Evolutionary conservation across 2,888 invertebrate genomes (phyloP).

Genomic region (Cosmopolites sordidus): DNA sequence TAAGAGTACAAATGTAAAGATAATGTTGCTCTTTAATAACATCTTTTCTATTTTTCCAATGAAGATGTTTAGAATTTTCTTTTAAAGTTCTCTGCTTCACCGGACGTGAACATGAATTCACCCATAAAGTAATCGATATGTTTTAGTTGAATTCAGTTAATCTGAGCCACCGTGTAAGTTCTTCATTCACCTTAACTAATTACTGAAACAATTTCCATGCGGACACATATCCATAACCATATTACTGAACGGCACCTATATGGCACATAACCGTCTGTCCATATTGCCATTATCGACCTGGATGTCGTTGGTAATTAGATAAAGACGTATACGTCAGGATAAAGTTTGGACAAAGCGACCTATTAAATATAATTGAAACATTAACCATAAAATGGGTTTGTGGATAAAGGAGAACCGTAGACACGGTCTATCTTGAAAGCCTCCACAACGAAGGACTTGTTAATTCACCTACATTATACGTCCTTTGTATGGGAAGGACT

Average conservation of each 20-base stretch:
- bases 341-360: conserved; percentile 24
- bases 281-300: conserved; percentile 24
- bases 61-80: too few species aligned
- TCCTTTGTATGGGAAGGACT: conserved; percentile 26
- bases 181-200: conserved; percentile 16
- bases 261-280: conserved; percentile 16
- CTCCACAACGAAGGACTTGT: conserved; percentile 23
- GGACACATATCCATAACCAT: conserved; percentile 25
- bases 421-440: conserved; percentile 26
- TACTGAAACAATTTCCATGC: conserved; percentile 21
- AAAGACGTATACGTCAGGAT: conserved; percentile 23
- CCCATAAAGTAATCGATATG: too few species aligned
- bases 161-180: too few species aligned
- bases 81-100: too few species aligned
- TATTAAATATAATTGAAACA: conserved; percentile 35
- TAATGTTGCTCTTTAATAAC: too few species aligned
- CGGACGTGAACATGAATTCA: too few species aligned
- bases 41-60: too few species aligned
- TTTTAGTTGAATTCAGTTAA: too few species aligned
- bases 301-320: conserved; percentile 29
- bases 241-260: conserved; percentile 21
- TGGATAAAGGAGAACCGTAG: conserved; percentile 22
- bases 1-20: too few species aligned
- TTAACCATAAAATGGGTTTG: conserved; percentile 32
- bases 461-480: conserved; percentile 26